Conservation (phyloP, 2,113 vertebrate genomes). For the Ctenomys sociabilis region DNA sequence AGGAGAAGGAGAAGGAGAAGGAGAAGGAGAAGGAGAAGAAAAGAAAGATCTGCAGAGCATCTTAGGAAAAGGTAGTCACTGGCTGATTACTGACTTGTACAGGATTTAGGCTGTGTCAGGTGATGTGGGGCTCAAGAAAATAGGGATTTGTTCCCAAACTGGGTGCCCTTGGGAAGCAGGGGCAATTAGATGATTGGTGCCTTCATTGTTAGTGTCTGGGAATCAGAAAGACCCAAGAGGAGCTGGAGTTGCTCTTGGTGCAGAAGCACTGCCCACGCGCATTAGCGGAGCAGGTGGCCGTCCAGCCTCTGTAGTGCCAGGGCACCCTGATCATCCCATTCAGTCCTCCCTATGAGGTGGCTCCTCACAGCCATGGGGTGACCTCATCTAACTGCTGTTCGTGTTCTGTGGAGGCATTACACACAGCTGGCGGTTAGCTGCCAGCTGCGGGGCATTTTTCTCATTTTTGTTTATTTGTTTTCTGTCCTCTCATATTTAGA, state of each 20-base stretch:
- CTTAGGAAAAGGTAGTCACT: neutral
- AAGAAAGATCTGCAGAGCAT: neutral
- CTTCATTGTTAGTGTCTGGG: neutral
- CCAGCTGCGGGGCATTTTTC: neutral
- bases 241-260: neutral
- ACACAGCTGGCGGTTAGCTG: neutral
- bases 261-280: neutral
- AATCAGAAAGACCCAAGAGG: neutral
- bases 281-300: neutral
- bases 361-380: neutral
- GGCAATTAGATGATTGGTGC: neutral
- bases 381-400: too few relatives aligned
- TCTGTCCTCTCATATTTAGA: neutral
- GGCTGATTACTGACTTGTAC: neutral
- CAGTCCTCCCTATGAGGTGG: neutral
- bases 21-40: too few relatives aligned
- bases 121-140: neutral
- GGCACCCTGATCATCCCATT: too few relatives aligned
- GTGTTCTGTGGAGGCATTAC: neutral
- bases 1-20: too few relatives aligned
- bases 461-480: neutral
- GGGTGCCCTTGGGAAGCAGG: neutral
- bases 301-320: neutral
- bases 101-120: neutral
- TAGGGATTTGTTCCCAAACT: neutral